Evolutionary conservation across 2,797 vertebrate species (phyloP).

Genomic region (Macrochelys suwanniensis): DNA sequence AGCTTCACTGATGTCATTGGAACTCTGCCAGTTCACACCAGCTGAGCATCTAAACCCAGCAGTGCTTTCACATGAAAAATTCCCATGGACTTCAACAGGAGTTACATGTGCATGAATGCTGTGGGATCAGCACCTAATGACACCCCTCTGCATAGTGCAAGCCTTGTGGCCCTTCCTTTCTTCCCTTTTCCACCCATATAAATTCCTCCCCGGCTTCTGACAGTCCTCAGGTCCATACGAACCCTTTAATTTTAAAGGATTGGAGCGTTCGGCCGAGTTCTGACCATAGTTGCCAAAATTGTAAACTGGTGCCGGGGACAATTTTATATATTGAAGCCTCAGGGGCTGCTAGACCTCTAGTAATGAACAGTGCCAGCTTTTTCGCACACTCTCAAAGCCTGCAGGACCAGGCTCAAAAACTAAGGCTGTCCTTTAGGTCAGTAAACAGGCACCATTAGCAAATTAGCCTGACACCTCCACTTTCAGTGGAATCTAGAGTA

Average conservation of each 20-base stretch:
- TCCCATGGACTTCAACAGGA: background rate
- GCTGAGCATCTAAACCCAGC: constrained; percentile 8
- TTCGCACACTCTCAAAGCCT: background rate
- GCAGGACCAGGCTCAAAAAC: background rate
- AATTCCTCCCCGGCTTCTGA: background rate
- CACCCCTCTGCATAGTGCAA: background rate
- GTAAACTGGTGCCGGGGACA: background rate
- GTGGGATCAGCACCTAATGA: background rate
- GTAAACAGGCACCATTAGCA: background rate
- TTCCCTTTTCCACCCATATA: background rate
- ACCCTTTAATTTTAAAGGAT: constrained; percentile 12
- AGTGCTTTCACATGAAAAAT: background rate
- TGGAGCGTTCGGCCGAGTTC: background rate
- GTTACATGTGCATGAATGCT: background rate
- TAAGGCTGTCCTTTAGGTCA: background rate
- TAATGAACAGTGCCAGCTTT: background rate
- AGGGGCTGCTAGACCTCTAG: background rate
- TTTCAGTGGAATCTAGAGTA: accelerated
- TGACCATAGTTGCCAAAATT: background rate
- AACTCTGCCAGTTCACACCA: background rate
- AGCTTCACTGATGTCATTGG: background rate
- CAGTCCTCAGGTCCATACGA: constrained; percentile 13
- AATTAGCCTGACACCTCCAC: background rate
- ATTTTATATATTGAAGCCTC: background rate
- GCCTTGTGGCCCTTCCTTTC: background rate